Conservation (phyloP, 2,888 invertebrate genomes). For the Orthosia cruda region DNA sequence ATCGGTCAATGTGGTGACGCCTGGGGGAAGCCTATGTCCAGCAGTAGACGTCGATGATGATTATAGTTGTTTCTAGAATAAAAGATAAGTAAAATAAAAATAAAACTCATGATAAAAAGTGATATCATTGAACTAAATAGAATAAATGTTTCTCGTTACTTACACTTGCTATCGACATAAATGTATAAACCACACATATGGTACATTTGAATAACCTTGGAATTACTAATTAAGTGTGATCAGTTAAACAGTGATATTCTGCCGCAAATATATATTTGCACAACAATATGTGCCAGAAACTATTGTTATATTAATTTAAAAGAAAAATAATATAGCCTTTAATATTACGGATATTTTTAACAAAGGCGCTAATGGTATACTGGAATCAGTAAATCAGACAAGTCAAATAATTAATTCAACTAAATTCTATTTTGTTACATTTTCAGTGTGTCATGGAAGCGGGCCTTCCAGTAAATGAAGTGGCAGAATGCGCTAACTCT, state of each 20-base stretch:
- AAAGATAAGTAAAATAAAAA: too few species aligned
- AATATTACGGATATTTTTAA: neutral
- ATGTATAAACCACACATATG: neutral
- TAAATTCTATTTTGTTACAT: neutral
- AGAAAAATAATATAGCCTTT: too few species aligned
- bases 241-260: neutral
- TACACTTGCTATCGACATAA: neutral
- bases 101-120: too few species aligned
- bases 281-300: neutral
- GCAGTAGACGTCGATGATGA: too few species aligned
- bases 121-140: neutral
- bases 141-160: neutral
- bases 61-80: too few species aligned
- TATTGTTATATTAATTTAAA: too few species aligned
- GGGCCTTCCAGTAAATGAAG: conserved; percentile 64
- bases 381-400: too few species aligned
- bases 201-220: neutral
- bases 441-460: conserved; percentile 83
- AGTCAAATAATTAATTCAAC: too few species aligned
- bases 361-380: too few species aligned
- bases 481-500: conserved; percentile 77
- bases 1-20: too few species aligned
- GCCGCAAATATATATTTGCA: neutral
- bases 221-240: neutral
- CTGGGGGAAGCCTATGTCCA: too few species aligned